Base-by-base conservation (phyloP, 1,140 invertebrate species). In the Diachasma alloeum region DNA sequence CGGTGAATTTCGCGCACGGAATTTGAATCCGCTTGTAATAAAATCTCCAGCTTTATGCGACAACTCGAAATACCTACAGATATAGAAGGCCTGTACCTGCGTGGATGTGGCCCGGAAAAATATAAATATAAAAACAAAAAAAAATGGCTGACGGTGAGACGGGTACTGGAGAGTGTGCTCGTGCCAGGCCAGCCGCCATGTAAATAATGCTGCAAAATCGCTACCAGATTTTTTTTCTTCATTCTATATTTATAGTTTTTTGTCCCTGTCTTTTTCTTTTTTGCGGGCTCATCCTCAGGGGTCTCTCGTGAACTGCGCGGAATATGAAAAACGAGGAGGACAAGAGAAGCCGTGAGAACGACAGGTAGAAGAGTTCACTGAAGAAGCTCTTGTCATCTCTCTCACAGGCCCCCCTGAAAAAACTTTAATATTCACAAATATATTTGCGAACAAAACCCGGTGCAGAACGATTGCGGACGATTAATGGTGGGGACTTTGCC, bases 1-100 rank as follows among this genome's bases (percentile, higher is more conserved):
- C 15, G n/a, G 39, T 24, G 39, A 59, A 71, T 71, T n/a, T 69
- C 22, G 75, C 69, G 72, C 63, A 71, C 82, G 86, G 89, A 89
- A 90, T 89, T 89, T 87, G 86, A 89, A 89, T 88, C 88, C 86
- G 83, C 84, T 83, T 81, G 87, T 84, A 89, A 90, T 89, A 90
- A 90, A 89, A 88, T 86, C 82, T 82, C 36, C 77, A 80, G 84
- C 83, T 90, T 89, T 90, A 89, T 88, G 87, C 86, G 87, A 88
- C 86, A 85, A 79, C 80, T 77, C 69, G 73, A 31, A 76, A 53
- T 77, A 73, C 71, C 71, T 76, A 72, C 68, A 72, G 68, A 42
- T 56, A 76, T 59, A 78, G 44, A 39, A 74, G 15, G 59, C n/a
- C 10, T 70, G 37, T 76, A 76, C 74, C 68, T 76, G 74, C 24